Evolutionary conservation across 2,797 vertebrate genomes (phyloP), one percentile per base, ranked within the genome.

Genomic region (Babyrousa celebensis): DNA sequence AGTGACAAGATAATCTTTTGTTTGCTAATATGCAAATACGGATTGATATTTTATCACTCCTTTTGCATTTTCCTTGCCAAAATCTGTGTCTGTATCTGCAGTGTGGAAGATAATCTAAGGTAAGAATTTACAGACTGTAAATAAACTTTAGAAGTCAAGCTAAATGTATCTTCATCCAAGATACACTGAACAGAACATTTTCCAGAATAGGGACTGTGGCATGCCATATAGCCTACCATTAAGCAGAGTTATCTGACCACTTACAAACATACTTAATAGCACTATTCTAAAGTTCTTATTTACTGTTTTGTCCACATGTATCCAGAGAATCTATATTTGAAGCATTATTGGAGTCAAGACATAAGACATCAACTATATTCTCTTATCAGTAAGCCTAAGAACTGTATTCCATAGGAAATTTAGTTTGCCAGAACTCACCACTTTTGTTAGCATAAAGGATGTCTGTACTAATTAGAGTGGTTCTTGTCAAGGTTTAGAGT

Each of bases 11-110:
- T 65, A 74, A 72, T 52, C 20, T 48, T 25, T 32, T 21, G 27
- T 92, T 95, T 85, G 80, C 27, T 56, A 29, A 62, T 52, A 62
- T 70, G 65, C 52, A 96, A 85, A 80, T 43, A 21, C 16, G 67
- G 36, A 72, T 62, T 21, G 29, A 77, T 78, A 84, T 18, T 79
- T 21, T 63, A 56, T 91, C 72, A 71, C 43, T 72, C 2, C 75
- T 85, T 86, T 91, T 94, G 60, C 67, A 91, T 96, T 80, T 85
- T 75, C 40, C 27, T 96, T 95, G 62, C 68, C 80, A 75, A 48
- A 91, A 91, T 83, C 60, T 67, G 9, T 15, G 25, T 32, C 25
- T 78, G 1, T 71, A 74, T 60, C n/a, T 70, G 78, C 36, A 68
- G 11, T 88, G 23, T 91, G 40, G 27, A 68, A 56, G 17, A 68